A percentile compares a stretch with the other conserved stretches of the same genome.
phyloP scores from a whole-genome alignment of 2,113 vertebrate species.

The Elephas maximus region DNA sequence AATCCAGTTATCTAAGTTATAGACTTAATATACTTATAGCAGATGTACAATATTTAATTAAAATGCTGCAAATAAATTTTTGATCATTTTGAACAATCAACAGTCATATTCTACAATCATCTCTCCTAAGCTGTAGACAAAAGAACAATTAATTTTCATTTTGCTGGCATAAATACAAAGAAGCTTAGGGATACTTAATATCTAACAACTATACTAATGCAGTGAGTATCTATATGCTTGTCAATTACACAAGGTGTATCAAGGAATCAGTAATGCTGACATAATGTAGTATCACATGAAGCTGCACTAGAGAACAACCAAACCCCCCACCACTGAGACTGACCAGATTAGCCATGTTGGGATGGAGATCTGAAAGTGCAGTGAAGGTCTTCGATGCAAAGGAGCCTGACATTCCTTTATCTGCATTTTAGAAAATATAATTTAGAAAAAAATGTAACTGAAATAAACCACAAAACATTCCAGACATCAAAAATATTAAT shows the following conservation, averaged over 20 bases:
- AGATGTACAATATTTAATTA: conserved; percentile 83
- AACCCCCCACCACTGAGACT: conserved; percentile 84
- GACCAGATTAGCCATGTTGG: conserved; percentile 94
- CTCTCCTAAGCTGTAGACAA: conserved; percentile 64
- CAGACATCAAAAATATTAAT: conserved; percentile 54
- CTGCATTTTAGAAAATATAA: conserved; percentile 85
- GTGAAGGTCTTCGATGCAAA: conserved; percentile 87
- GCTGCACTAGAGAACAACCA: conserved; percentile 77
- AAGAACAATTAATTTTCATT: conserved; percentile 86
- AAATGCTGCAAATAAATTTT: conserved; percentile 84
- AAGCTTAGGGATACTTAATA: conserved; percentile 67
- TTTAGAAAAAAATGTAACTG: conserved; percentile 70
- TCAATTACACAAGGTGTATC: conserved; percentile 71
- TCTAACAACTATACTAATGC: conserved; percentile 82
- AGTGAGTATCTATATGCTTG: conserved; percentile 71
- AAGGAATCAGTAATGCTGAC: conserved; percentile 66
- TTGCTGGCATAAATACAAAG: conserved; percentile 81
- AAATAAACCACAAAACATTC: conserved; percentile 77
- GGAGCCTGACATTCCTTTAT: conserved; percentile 87
- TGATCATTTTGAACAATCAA: conserved; percentile 77
- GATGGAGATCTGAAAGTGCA: conserved; percentile 94
- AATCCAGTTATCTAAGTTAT: too few species aligned
- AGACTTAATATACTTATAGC: not conserved
- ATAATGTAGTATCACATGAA: conserved; percentile 76
- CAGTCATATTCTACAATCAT: conserved; percentile 72